Evolutionary conservation across 2,797 vertebrate genomes (phyloP).

Genomic region (Periparus ater): DNA sequence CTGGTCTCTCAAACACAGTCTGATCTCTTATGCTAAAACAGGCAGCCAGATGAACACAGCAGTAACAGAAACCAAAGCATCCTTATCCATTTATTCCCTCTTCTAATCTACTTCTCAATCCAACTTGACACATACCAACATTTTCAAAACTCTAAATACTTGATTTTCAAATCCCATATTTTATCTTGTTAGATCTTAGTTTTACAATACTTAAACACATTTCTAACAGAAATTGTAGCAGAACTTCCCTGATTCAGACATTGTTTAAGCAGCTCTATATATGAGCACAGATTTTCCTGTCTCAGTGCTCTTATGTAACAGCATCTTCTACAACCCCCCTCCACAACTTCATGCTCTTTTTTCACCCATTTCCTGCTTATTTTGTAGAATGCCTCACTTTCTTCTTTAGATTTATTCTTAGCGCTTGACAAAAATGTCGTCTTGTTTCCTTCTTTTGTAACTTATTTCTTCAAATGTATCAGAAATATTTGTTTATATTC

Average conservation of each 20-base stretch:
- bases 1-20: neutral
- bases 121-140: neutral
- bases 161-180: neutral
- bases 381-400: neutral
- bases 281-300: neutral
- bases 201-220: neutral
- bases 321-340: neutral
- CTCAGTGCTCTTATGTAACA: neutral
- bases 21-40: neutral
- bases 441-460: neutral
- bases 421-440: neutral
- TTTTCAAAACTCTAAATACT: neutral
- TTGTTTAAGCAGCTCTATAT: neutral
- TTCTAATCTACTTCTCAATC: neutral
- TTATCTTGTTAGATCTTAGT: neutral
- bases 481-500: neutral
- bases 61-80: neutral
- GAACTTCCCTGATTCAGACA: neutral
- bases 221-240: neutral
- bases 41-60: neutral
- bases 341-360: neutral
- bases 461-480: neutral
- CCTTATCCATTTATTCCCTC: neutral
- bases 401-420: neutral
- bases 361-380: neutral